phyloP scores from a whole-genome alignment of 2,113 vertebrate genomes.

The Isurus oxyrinchus region DNA sequence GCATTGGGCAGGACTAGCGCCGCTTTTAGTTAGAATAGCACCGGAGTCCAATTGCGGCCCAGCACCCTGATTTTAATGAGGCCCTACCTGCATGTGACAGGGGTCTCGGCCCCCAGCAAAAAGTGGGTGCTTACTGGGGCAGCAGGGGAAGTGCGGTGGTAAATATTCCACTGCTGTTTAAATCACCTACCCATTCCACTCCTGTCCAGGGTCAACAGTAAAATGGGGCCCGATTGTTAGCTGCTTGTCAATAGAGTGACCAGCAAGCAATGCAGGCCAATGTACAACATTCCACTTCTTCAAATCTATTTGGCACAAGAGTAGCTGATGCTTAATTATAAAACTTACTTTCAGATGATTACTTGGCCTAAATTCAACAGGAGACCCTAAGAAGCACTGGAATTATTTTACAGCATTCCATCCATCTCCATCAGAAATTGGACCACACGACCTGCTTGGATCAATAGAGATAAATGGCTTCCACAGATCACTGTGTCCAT shows the following conservation, averaged over 20 bases:
- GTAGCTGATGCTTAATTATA: not conserved
- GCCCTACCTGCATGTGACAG: not conserved
- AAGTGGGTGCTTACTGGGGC: too few species aligned
- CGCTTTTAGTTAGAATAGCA: not conserved
- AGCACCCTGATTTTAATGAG: not conserved
- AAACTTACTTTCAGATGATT: not conserved
- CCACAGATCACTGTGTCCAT: not conserved
- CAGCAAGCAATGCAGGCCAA: not conserved
- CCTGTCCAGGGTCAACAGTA: not conserved
- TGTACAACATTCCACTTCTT: not conserved
- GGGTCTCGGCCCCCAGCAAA: not conserved
- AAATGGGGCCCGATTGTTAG: not conserved
- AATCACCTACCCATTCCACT: not conserved
- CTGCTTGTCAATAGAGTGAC: not conserved
- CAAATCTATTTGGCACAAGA: not conserved
- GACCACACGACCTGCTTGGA: not conserved
- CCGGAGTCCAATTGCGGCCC: not conserved
- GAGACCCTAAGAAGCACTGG: not conserved
- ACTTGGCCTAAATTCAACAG: not conserved
- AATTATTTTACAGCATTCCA: not conserved
- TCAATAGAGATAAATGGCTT: not conserved
- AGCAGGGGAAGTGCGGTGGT: not conserved
- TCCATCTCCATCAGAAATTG: not conserved
- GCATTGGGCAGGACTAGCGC: not conserved
- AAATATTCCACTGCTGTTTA: not conserved